These are phyloP conservation scores for Leptogaster cylindrica DNA, from an alignment of 2,888 invertebrate species.

Conservation along the genomic window DNA sequence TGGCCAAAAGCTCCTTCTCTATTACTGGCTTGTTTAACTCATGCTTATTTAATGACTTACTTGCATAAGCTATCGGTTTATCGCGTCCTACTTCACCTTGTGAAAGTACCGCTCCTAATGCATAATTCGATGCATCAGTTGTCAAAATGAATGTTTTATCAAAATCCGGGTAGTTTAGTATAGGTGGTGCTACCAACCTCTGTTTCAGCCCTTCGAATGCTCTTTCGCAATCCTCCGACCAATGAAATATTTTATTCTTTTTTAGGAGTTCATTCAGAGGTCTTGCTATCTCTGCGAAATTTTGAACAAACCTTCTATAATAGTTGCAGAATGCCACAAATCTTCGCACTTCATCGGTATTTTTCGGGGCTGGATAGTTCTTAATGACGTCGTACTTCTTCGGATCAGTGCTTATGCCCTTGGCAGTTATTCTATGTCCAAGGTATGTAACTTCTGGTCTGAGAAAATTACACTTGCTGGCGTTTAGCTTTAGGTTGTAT, in stretches of 20 bases:
- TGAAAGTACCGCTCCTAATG: conserved; percentile 51
- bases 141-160: conserved; percentile 50
- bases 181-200: conserved; percentile 32
- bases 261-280: conserved; percentile 46
- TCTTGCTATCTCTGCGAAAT: conserved; percentile 49
- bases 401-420: conserved; percentile 48
- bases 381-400: conserved; percentile 47
- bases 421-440: conserved; percentile 46
- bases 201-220: conserved; percentile 41
- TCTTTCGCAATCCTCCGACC: conserved; percentile 28
- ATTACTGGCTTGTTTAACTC: conserved; percentile 51
- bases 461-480: conserved; percentile 45
- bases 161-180: conserved; percentile 41
- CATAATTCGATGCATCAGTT: conserved; percentile 52
- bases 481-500: conserved; percentile 45
- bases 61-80: conserved; percentile 52
- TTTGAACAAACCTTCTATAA: conserved; percentile 48
- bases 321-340: conserved; percentile 50
- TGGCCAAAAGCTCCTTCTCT: conserved; percentile 51
- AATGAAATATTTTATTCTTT: conserved; percentile 46
- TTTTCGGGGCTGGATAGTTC: conserved; percentile 49
- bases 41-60: conserved; percentile 49
- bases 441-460: conserved; percentile 47
- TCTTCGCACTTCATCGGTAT: conserved; percentile 45
- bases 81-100: conserved; percentile 49